Conservation (phyloP, 2,888 invertebrate genomes). For the Aleiodes alternator region DNA sequence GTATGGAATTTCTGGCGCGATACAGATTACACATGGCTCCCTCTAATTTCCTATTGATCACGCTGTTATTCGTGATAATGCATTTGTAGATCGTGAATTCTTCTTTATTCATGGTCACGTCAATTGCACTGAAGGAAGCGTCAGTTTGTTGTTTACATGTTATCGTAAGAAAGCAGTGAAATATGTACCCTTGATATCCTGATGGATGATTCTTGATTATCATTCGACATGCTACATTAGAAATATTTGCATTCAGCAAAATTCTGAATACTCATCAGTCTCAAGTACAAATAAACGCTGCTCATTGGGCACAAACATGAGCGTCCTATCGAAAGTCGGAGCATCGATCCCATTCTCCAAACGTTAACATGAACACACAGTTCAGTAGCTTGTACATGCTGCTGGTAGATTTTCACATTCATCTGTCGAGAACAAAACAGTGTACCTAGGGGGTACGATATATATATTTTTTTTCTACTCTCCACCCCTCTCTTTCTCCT, state of each 20-base stretch:
- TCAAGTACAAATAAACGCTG: no score
- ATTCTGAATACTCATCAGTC: no score
- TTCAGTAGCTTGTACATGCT: slow-evolving; percentile 24
- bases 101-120: slow-evolving; percentile 27
- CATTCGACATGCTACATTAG: no score
- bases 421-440: slow-evolving; percentile 27
- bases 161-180: not conserved
- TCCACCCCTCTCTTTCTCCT: no score
- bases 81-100: slow-evolving; percentile 1
- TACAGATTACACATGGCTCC: slow-evolving; percentile 14
- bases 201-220: no score
- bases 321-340: slow-evolving; percentile 4
- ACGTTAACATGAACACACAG: slow-evolving; percentile 26
- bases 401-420: slow-evolving; percentile 31
- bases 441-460: not conserved
- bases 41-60: no score
- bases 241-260: no score
- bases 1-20: slow-evolving; percentile 7
- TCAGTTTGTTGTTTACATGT: slow-evolving; percentile 4
- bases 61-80: slow-evolving; percentile 13
- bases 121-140: slow-evolving; percentile 9
- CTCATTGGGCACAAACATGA: no score
- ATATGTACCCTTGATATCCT: no score
- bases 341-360: slow-evolving; percentile 15
- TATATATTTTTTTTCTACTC: not conserved